These are phyloP conservation scores for Tethea ocularis DNA, from an alignment of 2,888 invertebrate species.

Conservation along the genomic window DNA sequence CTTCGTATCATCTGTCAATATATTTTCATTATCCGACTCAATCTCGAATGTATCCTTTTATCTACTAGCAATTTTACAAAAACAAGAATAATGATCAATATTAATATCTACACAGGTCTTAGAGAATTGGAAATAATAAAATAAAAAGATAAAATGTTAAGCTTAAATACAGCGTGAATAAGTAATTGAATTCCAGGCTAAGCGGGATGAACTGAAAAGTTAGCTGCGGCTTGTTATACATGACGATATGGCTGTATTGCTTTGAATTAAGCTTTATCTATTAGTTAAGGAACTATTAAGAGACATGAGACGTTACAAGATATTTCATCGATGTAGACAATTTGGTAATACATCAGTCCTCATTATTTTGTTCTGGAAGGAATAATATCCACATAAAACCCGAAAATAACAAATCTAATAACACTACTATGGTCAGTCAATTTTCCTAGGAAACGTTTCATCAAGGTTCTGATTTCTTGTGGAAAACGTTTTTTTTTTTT, in stretches of 20 bases:
- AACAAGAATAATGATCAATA: too few species aligned
- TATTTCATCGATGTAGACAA: not conserved
- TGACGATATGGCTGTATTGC: not conserved
- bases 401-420: not conserved
- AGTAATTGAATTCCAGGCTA: not conserved
- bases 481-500: too few species aligned
- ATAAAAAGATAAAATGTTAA: too few species aligned
- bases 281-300: not conserved
- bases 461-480: too few species aligned
- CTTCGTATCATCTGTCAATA: conserved; percentile 14
- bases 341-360: not conserved
- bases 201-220: not conserved
- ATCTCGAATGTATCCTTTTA: not conserved
- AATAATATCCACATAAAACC: not conserved
- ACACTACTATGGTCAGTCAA: too few species aligned
- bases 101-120: too few species aligned
- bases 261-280: not conserved
- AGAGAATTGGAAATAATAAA: too few species aligned
- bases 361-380: not conserved
- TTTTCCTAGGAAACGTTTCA: too few species aligned
- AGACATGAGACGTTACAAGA: not conserved
- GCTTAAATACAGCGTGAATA: not conserved
- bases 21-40: not conserved
- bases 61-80: not conserved
- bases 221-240: not conserved